Percentiles rank a stretch among this genome's conserved stretches.
Conservation (phyloP, 2,888 invertebrate species). For the Apantesis nais region DNA sequence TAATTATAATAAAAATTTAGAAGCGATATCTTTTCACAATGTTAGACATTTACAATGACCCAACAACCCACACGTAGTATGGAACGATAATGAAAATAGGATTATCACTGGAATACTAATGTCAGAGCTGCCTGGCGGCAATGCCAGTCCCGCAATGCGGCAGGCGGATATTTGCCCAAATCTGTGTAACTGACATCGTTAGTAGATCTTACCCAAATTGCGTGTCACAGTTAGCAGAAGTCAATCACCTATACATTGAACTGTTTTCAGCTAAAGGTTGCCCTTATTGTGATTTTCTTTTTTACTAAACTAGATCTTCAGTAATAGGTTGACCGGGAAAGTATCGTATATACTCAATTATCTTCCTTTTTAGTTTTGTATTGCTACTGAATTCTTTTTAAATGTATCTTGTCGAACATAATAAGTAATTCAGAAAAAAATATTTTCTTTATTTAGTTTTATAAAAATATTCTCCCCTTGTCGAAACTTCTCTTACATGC, state of each 20-base stretch:
- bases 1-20: neutral
- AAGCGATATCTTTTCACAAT: neutral
- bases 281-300: neutral
- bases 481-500: no score
- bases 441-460: no score
- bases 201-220: neutral
- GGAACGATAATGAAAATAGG: conserved; percentile 1
- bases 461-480: no score
- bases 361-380: no score
- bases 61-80: neutral
- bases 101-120: conserved; percentile 5
- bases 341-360: neutral
- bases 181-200: neutral
- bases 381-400: no score
- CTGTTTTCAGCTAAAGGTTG: neutral
- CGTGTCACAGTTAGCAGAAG: neutral
- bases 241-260: neutral
- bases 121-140: conserved; percentile 8
- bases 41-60: neutral
- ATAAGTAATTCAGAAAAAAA: neutral
- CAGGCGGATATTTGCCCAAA: conserved; percentile 7
- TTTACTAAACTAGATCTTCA: neutral
- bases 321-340: neutral
- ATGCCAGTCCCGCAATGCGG: conserved; percentile 11
- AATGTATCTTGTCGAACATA: neutral